phyloP scores from a whole-genome alignment of 2,797 vertebrate species.

The Enteromius unitaeniatus region DNA sequence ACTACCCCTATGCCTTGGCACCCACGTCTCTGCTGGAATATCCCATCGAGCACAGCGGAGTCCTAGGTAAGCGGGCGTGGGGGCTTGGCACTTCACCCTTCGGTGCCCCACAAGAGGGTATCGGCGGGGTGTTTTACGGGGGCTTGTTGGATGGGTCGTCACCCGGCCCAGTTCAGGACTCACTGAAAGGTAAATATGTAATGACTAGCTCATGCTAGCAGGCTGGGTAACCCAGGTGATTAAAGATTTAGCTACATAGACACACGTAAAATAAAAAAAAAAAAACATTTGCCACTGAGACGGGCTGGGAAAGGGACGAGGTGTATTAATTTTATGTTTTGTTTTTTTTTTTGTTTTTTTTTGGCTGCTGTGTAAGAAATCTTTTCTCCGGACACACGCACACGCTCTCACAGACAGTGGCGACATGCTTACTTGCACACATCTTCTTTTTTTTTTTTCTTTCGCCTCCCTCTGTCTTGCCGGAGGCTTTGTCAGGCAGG shows the following conservation, averaged over 20 bases:
- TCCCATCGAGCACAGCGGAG: conserved; percentile 85
- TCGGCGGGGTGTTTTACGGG: conserved; percentile 77
- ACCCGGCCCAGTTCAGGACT: conserved; percentile 82
- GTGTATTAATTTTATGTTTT: background rate
- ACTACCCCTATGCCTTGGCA: conserved; percentile 85
- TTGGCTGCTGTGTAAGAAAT: conserved; percentile 3
- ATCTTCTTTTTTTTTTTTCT: conserved; percentile 69
- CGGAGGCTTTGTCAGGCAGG: conserved; percentile 75
- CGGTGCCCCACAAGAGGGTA: conserved; percentile 74
- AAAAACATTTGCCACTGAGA: background rate
- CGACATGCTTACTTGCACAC: conserved; percentile 53
- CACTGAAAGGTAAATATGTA: conserved; percentile 86
- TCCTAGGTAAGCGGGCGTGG: conserved; percentile 83
- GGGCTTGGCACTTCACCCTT: conserved; percentile 55
- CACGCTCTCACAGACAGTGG: conserved; percentile 51
- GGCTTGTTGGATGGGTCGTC: conserved; percentile 78
- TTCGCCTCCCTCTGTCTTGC: conserved; percentile 68
- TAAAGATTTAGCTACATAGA: conserved; percentile 59
- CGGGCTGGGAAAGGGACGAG: conserved; percentile 30
- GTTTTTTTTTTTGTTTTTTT: background rate
- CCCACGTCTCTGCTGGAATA: conserved; percentile 87
- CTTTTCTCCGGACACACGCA: conserved; percentile 61
- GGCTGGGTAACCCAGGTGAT: conserved; percentile 69
- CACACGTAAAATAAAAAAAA: too few relatives aligned
- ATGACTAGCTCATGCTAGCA: conserved; percentile 79